Evolutionary conservation across 2,797 vertebrate species (phyloP).

Genomic region (Pseudochirops corinnae): DNA sequence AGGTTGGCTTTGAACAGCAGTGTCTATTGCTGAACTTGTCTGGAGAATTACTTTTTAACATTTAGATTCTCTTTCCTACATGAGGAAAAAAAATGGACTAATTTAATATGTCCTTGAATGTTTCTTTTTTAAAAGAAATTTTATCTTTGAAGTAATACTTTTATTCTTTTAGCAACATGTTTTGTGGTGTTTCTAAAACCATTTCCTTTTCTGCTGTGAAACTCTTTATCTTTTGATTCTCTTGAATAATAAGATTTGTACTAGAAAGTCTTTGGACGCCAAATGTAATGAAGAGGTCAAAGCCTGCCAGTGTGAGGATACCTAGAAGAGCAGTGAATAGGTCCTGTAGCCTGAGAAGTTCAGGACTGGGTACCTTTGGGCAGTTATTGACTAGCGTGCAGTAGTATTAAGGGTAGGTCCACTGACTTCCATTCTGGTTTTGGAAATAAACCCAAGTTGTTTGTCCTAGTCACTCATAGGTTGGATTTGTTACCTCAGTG

Average conservation of each 20-base stretch:
- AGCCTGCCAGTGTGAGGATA: not conserved
- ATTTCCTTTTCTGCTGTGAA: not conserved
- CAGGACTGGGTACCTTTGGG: not conserved
- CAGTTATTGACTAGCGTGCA: not conserved
- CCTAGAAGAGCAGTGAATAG: not conserved
- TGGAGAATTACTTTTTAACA: not conserved
- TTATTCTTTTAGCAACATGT: not conserved
- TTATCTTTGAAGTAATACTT: not conserved
- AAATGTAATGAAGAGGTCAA: not conserved
- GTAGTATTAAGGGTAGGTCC: not conserved
- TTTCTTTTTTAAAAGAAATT: not conserved
- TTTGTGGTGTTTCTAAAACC: not conserved
- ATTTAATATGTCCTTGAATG: not conserved
- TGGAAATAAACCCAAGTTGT: not conserved
- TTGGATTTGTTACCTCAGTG: not conserved
- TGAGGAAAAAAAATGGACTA: not conserved
- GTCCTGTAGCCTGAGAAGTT: not conserved
- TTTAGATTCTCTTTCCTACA: not conserved
- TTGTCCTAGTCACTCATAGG: not conserved
- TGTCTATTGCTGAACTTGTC: not conserved
- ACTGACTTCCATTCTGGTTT: not conserved
- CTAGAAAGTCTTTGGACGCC: not conserved
- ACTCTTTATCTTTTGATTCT: not conserved
- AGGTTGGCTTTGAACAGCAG: not conserved
- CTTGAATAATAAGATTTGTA: not conserved